Conservation (phyloP, 2,113 vertebrate genomes). For the Leptobrachium ailaonicum region DNA sequence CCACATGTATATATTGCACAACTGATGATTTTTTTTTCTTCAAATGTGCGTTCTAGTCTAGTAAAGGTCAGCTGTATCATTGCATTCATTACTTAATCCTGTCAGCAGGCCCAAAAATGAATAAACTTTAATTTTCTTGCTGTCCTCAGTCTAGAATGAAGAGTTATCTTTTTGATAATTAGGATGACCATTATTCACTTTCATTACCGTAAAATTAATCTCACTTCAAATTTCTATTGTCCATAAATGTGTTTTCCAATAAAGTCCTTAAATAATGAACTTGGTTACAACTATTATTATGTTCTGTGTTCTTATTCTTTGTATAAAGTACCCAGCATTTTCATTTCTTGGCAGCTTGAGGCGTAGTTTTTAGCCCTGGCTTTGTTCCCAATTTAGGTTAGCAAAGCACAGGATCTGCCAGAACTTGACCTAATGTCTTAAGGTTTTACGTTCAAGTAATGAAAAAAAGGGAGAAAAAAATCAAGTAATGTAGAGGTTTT, state of each 20-base stretch:
- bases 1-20: no score
- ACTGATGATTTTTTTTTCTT: no score
- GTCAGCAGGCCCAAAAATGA: background rate
- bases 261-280: background rate
- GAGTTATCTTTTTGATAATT: conserved; percentile 25
- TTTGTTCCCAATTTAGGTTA: conserved; percentile 57
- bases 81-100: background rate
- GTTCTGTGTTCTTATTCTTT: conserved; percentile 11
- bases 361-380: conserved; percentile 61
- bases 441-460: background rate
- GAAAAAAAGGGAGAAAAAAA: background rate
- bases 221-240: conserved; percentile 13
- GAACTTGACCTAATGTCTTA: conserved; percentile 59
- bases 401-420: conserved; percentile 65
- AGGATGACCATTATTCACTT: conserved; percentile 11
- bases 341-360: conserved; percentile 53
- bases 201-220: conserved; percentile 6
- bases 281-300: background rate
- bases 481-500: background rate
- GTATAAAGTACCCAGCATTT: conserved; percentile 56
- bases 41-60: background rate
- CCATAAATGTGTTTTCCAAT: background rate
- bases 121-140: background rate
- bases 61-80: background rate
- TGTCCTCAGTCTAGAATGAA: background rate